Evolutionary conservation across 2,113 vertebrate species (phyloP).

Genomic region (Alethe diademata): DNA sequence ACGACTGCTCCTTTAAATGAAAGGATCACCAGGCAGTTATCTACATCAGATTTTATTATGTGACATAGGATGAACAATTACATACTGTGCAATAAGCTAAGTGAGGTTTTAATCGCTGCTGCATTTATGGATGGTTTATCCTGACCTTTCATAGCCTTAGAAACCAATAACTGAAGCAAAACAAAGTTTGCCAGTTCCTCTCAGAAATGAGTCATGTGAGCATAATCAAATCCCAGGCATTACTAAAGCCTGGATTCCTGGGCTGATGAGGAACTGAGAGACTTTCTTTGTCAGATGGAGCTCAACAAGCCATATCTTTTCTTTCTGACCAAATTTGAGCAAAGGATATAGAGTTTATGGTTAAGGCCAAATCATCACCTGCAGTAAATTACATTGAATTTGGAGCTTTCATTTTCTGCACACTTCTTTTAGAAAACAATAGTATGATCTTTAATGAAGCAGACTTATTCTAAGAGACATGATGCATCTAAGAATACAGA

Average conservation of each 20-base stretch:
- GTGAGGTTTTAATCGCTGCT: constrained; percentile 53
- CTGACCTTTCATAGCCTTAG: constrained; percentile 63
- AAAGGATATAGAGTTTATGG: background rate
- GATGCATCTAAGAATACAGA: background rate
- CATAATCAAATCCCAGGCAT: constrained; percentile 54
- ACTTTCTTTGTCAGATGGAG: background rate
- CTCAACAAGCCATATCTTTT: background rate
- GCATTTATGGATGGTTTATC: constrained; percentile 63
- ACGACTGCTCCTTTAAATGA: constrained; percentile 41
- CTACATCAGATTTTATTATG: constrained; percentile 33
- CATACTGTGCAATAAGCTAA: constrained; percentile 57
- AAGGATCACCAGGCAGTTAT: background rate
- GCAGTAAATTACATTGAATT: background rate
- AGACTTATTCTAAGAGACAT: background rate
- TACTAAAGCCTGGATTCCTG: constrained; percentile 44
- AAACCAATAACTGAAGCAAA: constrained; percentile 68
- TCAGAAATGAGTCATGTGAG: constrained; percentile 33
- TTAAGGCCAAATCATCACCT: background rate
- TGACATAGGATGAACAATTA: constrained; percentile 57
- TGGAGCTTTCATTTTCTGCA: background rate
- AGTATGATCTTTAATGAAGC: background rate
- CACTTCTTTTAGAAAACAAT: background rate
- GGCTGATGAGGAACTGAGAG: background rate
- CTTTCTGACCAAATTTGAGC: background rate
- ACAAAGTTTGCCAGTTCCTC: constrained; percentile 43